Evolutionary conservation across 2,113 vertebrate species (phyloP).

Genomic region (Trogon melanurus): DNA sequence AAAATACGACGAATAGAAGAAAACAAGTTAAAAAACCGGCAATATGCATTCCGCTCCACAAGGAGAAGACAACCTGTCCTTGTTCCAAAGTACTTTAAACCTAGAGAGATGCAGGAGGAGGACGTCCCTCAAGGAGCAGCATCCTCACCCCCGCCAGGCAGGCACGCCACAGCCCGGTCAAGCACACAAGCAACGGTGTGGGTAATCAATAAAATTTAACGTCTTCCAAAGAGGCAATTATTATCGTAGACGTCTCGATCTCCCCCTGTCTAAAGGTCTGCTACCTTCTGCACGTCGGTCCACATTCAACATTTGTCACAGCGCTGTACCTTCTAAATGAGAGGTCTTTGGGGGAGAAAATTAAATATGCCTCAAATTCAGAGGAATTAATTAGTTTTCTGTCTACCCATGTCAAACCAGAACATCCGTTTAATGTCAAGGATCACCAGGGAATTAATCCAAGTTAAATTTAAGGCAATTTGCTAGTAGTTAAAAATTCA

Average conservation of each 20-base stretch:
- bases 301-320: neutral
- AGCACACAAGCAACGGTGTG: neutral
- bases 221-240: neutral
- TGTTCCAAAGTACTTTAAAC: neutral
- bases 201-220: neutral
- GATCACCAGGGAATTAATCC: constrained; percentile 62
- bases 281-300: neutral
- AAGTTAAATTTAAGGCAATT: constrained; percentile 71
- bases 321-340: constrained; percentile 1
- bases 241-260: neutral
- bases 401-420: constrained; percentile 67
- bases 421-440: constrained; percentile 59
- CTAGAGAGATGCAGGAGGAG: neutral
- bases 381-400: constrained; percentile 69
- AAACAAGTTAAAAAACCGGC: neutral
- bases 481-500: constrained; percentile 70
- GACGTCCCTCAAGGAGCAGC: neutral
- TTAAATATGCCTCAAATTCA: constrained; percentile 65
- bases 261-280: neutral
- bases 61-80: neutral
- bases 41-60: neutral
- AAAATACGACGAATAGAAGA: neutral
- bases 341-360: constrained; percentile 63
- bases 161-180: neutral
- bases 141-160: neutral